A percentile compares a stretch with the other conserved stretches of the same genome.
Evolutionary conservation across 2,888 invertebrate genomes (phyloP).

Genomic region (Parnassius smintheus): DNA sequence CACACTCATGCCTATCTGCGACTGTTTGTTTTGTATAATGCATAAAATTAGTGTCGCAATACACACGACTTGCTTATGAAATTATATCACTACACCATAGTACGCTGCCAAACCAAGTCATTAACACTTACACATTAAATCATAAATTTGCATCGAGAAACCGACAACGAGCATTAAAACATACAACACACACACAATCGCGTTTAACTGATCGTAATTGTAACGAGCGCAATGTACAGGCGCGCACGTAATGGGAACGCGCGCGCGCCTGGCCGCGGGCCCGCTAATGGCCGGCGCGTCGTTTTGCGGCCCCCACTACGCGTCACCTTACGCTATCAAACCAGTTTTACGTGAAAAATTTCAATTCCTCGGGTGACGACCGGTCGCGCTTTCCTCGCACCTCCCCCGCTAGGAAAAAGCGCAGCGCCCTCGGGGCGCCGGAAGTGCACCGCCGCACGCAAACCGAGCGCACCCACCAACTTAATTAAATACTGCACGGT

Average conservation of each 20-base stretch:
- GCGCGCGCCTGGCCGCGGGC: slow-evolving; percentile 70
- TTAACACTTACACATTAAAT: not conserved
- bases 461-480: slow-evolving; percentile 74
- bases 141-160: slow-evolving; percentile 13
- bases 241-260: slow-evolving; percentile 52
- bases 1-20: slow-evolving; percentile 51
- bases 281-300: slow-evolving; percentile 75
- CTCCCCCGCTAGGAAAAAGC: slow-evolving; percentile 70
- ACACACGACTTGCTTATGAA: slow-evolving; percentile 57
- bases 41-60: slow-evolving; percentile 65
- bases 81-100: slow-evolving; percentile 40
- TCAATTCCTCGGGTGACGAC: slow-evolving; percentile 76
- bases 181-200: slow-evolving; percentile 9
- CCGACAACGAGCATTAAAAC: slow-evolving; percentile 13
- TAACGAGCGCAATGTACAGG: slow-evolving; percentile 39
- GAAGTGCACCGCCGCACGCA: slow-evolving; percentile 78
- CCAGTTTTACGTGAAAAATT: slow-evolving; percentile 79
- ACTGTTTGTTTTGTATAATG: slow-evolving; percentile 60
- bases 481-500: slow-evolving; percentile 75
- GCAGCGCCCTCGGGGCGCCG: slow-evolving; percentile 72
- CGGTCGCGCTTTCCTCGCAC: slow-evolving; percentile 73
- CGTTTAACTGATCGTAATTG: slow-evolving; percentile 5
- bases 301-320: slow-evolving; percentile 78
- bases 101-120: not conserved
- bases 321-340: slow-evolving; percentile 75